Evolutionary conservation across 1,140 invertebrate species (phyloP).

Genomic region (Drosophila pachea): DNA sequence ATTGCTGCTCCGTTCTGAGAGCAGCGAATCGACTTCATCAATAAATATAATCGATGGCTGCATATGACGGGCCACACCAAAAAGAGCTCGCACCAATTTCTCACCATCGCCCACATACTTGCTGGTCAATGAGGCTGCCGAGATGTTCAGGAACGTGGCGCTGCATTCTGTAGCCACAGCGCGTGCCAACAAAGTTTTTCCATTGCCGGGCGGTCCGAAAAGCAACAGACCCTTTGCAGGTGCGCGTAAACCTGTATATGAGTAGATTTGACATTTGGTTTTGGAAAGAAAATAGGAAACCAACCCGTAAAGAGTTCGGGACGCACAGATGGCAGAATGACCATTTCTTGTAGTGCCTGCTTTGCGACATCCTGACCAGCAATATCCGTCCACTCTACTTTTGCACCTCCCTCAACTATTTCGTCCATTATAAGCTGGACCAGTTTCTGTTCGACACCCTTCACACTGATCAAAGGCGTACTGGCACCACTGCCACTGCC

Average conservation of each 20-base stretch:
- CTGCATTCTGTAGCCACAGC: constrained; percentile 94
- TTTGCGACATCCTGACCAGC: constrained; percentile 94
- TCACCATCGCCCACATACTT: constrained; percentile 99
- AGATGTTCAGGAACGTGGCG: constrained; percentile 98
- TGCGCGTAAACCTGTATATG: constrained; percentile 79
- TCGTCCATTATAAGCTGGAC: constrained; percentile 89
- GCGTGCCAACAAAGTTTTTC: constrained; percentile 94
- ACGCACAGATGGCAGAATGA: constrained; percentile 95
- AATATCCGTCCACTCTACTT: constrained; percentile 95
- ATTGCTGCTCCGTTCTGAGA: constrained; percentile 92
- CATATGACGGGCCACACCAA: constrained; percentile 94
- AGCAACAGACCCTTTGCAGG: constrained; percentile 95
- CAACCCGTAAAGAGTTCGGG: constrained; percentile 96
- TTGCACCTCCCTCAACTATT: constrained; percentile 87
- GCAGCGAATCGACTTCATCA: constrained; percentile 97
- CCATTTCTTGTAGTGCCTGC: constrained; percentile 98
- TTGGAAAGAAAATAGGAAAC: neutral
- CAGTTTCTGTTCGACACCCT: constrained; percentile 93
- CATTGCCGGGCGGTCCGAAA: constrained; percentile 92
- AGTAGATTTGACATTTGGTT: neutral
- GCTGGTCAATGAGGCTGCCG: constrained; percentile 97
- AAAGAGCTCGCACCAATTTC: constrained; percentile 96
- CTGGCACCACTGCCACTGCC: constrained; percentile 79
- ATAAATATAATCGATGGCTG: constrained; percentile 97
- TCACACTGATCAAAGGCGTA: constrained; percentile 80